Evolutionary conservation across 2,888 invertebrate genomes (phyloP).

Genomic region (Plebejus argus): DNA sequence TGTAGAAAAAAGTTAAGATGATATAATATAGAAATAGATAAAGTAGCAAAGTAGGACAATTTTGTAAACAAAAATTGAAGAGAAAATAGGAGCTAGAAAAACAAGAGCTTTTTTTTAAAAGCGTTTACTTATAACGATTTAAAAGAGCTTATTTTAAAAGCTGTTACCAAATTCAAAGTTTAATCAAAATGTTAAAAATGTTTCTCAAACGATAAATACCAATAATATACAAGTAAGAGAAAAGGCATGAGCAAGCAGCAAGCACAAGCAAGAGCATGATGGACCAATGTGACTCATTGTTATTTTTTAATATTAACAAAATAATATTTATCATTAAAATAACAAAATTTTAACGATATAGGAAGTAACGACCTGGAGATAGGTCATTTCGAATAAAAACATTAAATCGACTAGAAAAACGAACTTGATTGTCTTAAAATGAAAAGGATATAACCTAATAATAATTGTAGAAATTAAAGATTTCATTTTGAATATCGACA

Average conservation of each 20-base stretch:
- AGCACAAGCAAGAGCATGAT: not conserved
- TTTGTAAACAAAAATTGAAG: not conserved
- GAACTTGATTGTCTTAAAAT: not conserved
- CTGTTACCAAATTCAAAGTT: not conserved
- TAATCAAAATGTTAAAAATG: not conserved
- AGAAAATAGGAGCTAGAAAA: not conserved
- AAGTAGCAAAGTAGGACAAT: not conserved
- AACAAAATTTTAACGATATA: not conserved
- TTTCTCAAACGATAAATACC: too few species aligned
- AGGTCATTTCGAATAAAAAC: not conserved
- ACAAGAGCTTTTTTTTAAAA: not conserved
- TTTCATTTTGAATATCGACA: not conserved
- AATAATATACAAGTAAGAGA: not conserved
- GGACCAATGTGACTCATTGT: not conserved
- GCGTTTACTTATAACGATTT: not conserved
- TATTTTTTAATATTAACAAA: not conserved
- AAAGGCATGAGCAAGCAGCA: too few species aligned
- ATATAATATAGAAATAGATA: not conserved
- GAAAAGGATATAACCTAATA: not conserved
- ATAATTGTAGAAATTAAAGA: not conserved
- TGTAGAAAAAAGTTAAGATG: not conserved
- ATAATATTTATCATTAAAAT: not conserved
- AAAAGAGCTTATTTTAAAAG: not conserved
- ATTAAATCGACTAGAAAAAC: not conserved
- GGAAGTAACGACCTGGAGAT: not conserved